A percentile compares a stretch with the other conserved stretches of the same genome.
These are phyloP conservation scores for Anhinga anhinga DNA, from an alignment of 2,113 vertebrate genomes.

Conservation along the genomic window DNA sequence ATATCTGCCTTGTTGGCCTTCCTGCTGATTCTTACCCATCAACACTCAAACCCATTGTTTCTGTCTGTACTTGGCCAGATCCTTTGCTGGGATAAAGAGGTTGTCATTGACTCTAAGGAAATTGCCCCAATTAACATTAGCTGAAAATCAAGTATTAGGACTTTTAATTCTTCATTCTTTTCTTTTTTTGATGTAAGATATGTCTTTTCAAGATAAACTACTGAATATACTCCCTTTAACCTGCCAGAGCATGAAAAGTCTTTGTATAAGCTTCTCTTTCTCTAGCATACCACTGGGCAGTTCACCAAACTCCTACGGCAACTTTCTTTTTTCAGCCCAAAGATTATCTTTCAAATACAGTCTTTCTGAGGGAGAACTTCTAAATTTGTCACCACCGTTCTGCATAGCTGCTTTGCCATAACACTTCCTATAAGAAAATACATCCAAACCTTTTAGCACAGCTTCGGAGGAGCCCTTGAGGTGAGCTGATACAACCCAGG, in stretches of 20 bases:
- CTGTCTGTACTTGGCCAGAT: background rate
- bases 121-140: background rate
- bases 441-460: slow-evolving; percentile 67
- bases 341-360: background rate
- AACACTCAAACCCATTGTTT: background rate
- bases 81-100: background rate
- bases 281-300: background rate
- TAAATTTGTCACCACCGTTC: background rate
- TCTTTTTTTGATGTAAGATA: background rate
- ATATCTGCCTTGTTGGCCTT: no score
- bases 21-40: no score
- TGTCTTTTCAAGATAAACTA: background rate
- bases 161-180: background rate
- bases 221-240: background rate
- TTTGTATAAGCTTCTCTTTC: background rate
- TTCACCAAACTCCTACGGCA: background rate
- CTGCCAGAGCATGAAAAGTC: background rate
- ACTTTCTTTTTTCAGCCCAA: background rate
- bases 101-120: background rate
- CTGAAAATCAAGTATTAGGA: background rate
- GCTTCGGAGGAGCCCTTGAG: slow-evolving; percentile 58
- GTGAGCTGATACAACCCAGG: slow-evolving; percentile 69
- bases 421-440: background rate
- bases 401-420: background rate
- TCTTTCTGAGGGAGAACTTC: background rate